Percentiles rank a stretch among this genome's conserved stretches.
Conservation (phyloP, 2,888 invertebrate genomes). For the Clistopyga incitator region DNA sequence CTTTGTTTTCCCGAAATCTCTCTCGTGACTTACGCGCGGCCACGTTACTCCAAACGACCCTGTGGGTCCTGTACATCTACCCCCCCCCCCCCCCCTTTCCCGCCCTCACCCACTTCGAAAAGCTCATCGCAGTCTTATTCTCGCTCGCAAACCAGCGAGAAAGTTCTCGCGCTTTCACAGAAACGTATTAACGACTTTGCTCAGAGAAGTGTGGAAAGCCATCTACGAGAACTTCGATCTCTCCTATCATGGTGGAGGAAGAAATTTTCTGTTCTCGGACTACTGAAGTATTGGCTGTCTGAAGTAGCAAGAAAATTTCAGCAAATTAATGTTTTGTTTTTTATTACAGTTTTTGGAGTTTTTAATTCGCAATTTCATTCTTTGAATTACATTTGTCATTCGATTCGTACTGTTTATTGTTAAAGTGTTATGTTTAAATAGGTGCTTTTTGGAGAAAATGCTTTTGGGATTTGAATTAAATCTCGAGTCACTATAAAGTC, state of each 20-base stretch:
- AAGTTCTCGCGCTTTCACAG: conserved; percentile 51
- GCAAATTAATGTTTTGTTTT: not conserved
- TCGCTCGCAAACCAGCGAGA: conserved; percentile 16
- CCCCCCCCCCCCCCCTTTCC: not conserved
- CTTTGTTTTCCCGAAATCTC: conserved; percentile 72
- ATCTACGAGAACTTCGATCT: not conserved
- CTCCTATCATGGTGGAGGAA: not conserved
- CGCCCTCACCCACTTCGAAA: conserved; percentile 11
- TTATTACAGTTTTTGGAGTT: not conserved
- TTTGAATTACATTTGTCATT: no score
- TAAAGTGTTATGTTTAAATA: no score
- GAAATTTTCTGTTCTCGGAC: not conserved
- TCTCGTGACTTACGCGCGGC: conserved; percentile 58
- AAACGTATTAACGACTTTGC: conserved; percentile 57
- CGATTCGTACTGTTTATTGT: no score
- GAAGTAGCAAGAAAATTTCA: not conserved
- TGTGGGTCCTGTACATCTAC: conserved; percentile 38
- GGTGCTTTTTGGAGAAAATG: no score
- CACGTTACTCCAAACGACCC: conserved; percentile 45
- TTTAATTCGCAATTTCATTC: not conserved
- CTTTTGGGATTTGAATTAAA: no score
- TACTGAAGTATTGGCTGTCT: conserved; percentile 1
- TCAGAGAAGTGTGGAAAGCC: conserved; percentile 4
- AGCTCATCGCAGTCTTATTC: conserved; percentile 51
- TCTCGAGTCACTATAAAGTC: no score